phyloP scores from a whole-genome alignment of 2,797 vertebrate genomes.

The Limnodromus scolopaceus region DNA sequence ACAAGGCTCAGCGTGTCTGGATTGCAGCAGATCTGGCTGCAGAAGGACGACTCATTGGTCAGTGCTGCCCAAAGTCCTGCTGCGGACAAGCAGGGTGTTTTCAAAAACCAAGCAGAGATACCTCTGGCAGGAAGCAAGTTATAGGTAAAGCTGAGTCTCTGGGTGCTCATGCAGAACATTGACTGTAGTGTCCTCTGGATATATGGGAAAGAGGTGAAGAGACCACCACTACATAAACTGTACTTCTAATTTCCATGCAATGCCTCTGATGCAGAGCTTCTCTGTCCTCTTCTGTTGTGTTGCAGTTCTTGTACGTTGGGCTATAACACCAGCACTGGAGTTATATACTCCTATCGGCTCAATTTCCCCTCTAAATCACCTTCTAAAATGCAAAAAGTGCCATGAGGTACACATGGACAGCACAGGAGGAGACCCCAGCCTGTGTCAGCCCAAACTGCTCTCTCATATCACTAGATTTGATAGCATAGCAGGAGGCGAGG shows the following conservation, averaged over 20 bases:
- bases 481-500: background rate
- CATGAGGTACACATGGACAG: background rate
- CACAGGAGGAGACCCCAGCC: background rate
- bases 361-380: background rate
- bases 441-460: background rate
- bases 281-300: background rate
- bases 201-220: background rate
- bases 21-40: no score
- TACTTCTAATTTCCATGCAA: fast-evolving
- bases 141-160: background rate
- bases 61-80: background rate
- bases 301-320: background rate
- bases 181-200: no score
- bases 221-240: no score
- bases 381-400: background rate
- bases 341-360: background rate
- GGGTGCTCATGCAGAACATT: background rate
- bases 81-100: background rate
- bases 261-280: background rate
- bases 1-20: fast-evolving
- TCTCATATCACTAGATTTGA: background rate
- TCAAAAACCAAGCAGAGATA: background rate
- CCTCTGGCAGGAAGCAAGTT: background rate
- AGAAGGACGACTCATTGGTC: background rate
- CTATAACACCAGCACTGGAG: background rate